Percentiles rank a stretch among this genome's conserved stretches.
Conservation (phyloP, 2,113 vertebrate species). For the Rhinoderma darwinii region DNA sequence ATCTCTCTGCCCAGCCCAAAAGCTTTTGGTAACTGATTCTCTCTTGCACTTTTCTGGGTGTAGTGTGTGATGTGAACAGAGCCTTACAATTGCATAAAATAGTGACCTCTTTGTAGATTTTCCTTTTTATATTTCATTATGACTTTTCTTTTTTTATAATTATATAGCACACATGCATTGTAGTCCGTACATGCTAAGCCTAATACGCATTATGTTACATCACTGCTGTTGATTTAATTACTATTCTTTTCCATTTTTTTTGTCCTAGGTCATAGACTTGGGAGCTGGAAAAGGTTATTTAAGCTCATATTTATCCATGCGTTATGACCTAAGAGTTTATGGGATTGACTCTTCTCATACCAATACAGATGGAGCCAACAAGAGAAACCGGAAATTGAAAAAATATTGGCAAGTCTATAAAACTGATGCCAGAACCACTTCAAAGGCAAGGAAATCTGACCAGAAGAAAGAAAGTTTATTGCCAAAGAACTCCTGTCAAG, state of each 20-base stretch:
- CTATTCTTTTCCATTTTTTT: slow-evolving; percentile 53
- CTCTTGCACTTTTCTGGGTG: no score
- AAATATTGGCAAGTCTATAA: slow-evolving; percentile 87
- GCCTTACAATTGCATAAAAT: not conserved
- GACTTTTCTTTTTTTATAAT: not conserved
- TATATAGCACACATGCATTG: not conserved
- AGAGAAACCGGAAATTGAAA: slow-evolving; percentile 94
- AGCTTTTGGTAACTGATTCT: no score
- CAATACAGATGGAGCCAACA: slow-evolving; percentile 89
- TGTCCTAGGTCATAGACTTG: slow-evolving; percentile 87
- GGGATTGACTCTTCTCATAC: slow-evolving; percentile 93
- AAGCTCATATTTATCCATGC: slow-evolving; percentile 92
- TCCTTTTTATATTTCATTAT: not conserved
- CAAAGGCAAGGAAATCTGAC: slow-evolving; percentile 61
- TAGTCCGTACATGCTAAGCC: not conserved
- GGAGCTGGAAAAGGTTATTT: slow-evolving; percentile 98
- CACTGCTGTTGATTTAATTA: slow-evolving; percentile 22
- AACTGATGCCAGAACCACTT: slow-evolving; percentile 66
- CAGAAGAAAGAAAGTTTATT: slow-evolving; percentile 60
- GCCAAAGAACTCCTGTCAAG: slow-evolving; percentile 62
- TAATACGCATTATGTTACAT: not conserved
- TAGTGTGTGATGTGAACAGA: not conserved
- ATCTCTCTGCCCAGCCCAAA: no score
- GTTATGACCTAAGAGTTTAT: slow-evolving; percentile 87
- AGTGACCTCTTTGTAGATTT: not conserved